These are phyloP conservation scores for Amblyjoppa fuscipennis DNA, from an alignment of 2,888 invertebrate species.

Conservation along the genomic window DNA sequence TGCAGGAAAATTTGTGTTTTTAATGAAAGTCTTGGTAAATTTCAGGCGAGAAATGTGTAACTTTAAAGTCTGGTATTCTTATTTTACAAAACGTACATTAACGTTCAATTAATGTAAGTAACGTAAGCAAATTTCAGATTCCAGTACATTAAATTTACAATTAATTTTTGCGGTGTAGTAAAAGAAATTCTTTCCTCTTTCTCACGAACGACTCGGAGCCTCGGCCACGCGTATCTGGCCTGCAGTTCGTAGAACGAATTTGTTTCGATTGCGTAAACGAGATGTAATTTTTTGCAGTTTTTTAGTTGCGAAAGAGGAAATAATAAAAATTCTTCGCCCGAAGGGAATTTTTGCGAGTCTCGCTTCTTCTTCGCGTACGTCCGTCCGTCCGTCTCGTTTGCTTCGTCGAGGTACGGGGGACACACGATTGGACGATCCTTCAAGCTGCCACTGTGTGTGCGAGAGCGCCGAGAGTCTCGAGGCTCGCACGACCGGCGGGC, in stretches of 20 bases:
- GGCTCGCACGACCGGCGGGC: conserved; percentile 51
- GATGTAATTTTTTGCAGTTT: conserved; percentile 67
- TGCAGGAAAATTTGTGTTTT: no score
- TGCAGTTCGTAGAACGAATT: neutral
- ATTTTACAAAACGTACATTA: no score
- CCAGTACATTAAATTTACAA: no score
- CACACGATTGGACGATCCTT: conserved; percentile 76
- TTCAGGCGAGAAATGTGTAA: no score
- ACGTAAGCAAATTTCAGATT: no score
- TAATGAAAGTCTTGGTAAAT: no score
- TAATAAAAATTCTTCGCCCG: neutral
- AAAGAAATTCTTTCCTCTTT: no score
- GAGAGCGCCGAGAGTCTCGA: conserved; percentile 37
- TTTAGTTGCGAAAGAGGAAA: conserved; percentile 74
- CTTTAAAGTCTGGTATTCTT: no score
- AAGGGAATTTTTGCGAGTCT: conserved; percentile 71
- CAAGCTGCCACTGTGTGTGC: conserved; percentile 78
- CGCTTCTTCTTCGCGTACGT: conserved; percentile 27
- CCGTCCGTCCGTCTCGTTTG: conserved; percentile 71
- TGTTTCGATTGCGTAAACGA: neutral
- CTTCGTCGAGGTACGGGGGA: conserved; percentile 41
- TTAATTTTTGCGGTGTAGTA: no score
- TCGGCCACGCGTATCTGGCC: no score
- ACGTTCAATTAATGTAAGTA: no score
- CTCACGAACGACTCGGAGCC: no score